Evolutionary conservation across 2,888 invertebrate species (phyloP).

Genomic region (Zootermopsis nevadensis): DNA sequence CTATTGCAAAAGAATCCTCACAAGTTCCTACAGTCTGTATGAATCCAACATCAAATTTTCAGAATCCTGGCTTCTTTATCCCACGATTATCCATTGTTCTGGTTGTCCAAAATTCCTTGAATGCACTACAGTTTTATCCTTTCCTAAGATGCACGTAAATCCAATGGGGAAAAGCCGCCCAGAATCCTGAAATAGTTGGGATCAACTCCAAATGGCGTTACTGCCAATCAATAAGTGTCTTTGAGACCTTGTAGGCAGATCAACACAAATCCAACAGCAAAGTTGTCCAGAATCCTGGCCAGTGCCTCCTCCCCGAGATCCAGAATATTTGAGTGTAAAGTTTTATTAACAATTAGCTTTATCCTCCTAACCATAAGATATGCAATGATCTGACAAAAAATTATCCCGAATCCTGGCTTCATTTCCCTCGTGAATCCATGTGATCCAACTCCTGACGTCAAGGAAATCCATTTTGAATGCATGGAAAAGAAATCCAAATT

Average conservation of each 20-base stretch:
- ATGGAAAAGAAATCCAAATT: slow-evolving; percentile 40
- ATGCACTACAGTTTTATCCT: slow-evolving; percentile 4
- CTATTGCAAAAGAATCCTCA: slow-evolving; percentile 9
- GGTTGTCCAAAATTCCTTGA: slow-evolving; percentile 9
- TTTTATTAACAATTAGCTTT: background rate
- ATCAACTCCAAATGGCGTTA: slow-evolving; percentile 2
- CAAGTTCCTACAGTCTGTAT: slow-evolving; percentile 22
- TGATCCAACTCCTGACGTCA: slow-evolving; percentile 21
- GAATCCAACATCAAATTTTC: background rate
- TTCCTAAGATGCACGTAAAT: slow-evolving; percentile 21
- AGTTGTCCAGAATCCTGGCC: slow-evolving; percentile 35
- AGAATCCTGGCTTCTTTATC: slow-evolving; percentile 27
- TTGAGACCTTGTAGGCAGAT: background rate
- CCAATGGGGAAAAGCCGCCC: slow-evolving; percentile 37
- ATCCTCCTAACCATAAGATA: slow-evolving; percentile 16
- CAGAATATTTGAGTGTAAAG: background rate
- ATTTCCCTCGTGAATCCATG: slow-evolving; percentile 40
- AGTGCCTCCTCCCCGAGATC: slow-evolving; percentile 25
- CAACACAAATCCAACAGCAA: slow-evolving; percentile 8
- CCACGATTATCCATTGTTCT: background rate
- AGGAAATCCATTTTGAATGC: slow-evolving; percentile 31
- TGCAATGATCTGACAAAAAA: slow-evolving; percentile 9
- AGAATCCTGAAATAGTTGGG: slow-evolving; percentile 34
- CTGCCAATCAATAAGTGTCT: background rate
- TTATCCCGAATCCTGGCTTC: slow-evolving; percentile 36